phyloP scores from a whole-genome alignment of 92 coral and sea anemone genomes.

The Siderastrea radians region DNA sequence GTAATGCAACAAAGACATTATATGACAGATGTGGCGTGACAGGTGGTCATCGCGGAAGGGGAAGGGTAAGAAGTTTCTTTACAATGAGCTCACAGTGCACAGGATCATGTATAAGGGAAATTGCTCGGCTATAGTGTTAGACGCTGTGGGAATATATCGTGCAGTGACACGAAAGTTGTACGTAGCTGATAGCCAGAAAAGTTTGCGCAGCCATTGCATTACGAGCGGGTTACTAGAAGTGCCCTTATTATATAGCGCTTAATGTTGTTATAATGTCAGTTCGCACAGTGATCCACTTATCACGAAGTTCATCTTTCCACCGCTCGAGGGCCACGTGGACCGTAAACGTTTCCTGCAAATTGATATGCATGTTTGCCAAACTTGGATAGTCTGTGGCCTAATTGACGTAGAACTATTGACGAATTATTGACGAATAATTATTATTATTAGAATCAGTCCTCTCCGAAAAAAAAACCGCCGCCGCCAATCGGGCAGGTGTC shows the following conservation, averaged over 20 bases:
- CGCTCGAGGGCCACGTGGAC: conserved; percentile 22
- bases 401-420: conserved; percentile 49
- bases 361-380: conserved; percentile 33
- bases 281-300: conserved; percentile 16
- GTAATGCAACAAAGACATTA: no score
- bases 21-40: no score
- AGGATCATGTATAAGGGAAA: conserved; percentile 55
- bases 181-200: conserved; percentile 52
- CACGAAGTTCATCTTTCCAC: conserved; percentile 2
- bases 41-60: no score
- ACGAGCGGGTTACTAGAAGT: conserved; percentile 10
- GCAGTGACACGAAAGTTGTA: conserved; percentile 59
- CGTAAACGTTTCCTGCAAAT: conserved; percentile 41
- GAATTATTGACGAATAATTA: no score
- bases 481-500: conserved; percentile 58
- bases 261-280: conserved; percentile 45
- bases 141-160: conserved; percentile 11
- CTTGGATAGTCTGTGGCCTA: conserved; percentile 21
- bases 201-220: conserved; percentile 48
- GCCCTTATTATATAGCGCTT: conserved; percentile 50
- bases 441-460: no score
- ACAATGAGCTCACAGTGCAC: neutral
- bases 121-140: conserved; percentile 47
- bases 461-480: conserved; percentile 31
- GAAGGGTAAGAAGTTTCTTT: conserved; percentile 3